phyloP scores from a whole-genome alignment of 2,113 vertebrate genomes.

The Aspidoscelis tigris region DNA sequence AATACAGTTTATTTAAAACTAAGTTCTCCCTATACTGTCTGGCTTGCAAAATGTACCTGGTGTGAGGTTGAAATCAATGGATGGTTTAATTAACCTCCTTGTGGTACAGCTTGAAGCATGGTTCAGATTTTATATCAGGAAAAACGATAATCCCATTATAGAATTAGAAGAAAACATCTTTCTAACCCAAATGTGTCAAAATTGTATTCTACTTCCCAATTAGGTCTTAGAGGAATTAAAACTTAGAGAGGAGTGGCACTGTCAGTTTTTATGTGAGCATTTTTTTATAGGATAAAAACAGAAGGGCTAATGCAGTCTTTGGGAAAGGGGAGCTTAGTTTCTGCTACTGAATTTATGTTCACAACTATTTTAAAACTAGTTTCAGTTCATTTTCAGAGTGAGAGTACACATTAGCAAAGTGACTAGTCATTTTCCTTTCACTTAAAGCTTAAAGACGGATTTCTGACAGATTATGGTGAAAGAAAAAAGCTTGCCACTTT shows the following conservation, averaged over 20 bases:
- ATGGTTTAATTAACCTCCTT: neutral
- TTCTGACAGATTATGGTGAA: no score
- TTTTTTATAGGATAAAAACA: slow-evolving; percentile 34
- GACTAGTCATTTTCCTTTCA: no score
- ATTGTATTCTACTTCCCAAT: slow-evolving; percentile 3
- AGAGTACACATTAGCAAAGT: no score
- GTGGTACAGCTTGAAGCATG: slow-evolving; percentile 26
- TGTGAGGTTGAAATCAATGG: neutral
- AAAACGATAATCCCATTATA: slow-evolving; percentile 18
- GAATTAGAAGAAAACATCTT: slow-evolving; percentile 37
- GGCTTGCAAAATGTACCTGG: slow-evolving; percentile 41
- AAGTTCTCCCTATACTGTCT: slow-evolving; percentile 41
- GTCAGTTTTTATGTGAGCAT: neutral
- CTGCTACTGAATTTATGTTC: slow-evolving; percentile 49
- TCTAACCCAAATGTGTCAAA: slow-evolving; percentile 42
- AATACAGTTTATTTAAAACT: slow-evolving; percentile 57
- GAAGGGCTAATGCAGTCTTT: slow-evolving; percentile 54
- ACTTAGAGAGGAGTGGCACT: slow-evolving; percentile 32
- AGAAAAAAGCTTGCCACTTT: no score
- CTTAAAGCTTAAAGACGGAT: no score
- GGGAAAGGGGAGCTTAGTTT: slow-evolving; percentile 65
- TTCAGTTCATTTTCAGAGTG: no score
- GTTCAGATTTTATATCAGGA: slow-evolving; percentile 9
- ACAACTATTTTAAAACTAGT: no score
- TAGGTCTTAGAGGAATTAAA: slow-evolving; percentile 40